phyloP scores from a whole-genome alignment of 2,888 invertebrate genomes.

The Rhorus exstirpatorius region DNA sequence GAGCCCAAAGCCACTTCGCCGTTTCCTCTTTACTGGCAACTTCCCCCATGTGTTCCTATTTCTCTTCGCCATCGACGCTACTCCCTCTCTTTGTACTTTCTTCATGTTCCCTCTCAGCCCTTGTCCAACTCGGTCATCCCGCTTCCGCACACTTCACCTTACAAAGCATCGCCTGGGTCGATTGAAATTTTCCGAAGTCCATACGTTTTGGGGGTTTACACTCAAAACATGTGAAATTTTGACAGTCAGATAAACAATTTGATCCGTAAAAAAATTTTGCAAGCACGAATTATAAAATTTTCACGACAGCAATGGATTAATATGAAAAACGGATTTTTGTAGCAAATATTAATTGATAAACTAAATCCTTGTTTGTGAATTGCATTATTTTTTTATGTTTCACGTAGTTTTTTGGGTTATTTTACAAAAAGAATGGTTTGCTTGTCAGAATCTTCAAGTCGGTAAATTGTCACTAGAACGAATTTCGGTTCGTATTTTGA shows the following conservation, averaged over 20 bases:
- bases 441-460: no score
- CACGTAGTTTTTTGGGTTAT: no score
- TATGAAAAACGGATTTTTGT: no score
- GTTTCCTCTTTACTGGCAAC: conserved; percentile 62
- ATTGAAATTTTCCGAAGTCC: conserved; percentile 83
- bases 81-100: conserved; percentile 42
- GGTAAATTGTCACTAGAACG: no score
- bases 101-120: conserved; percentile 63
- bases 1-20: conserved; percentile 66
- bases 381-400: no score
- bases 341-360: no score
- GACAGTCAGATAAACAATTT: conserved; percentile 8
- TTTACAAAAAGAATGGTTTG: no score
- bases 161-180: conserved; percentile 70
- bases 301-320: no score
- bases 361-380: no score
- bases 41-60: conserved; percentile 59
- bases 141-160: conserved; percentile 54
- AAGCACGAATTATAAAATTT: no score
- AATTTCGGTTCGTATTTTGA: no score
- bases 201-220: conserved; percentile 80
- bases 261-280: background rate
- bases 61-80: conserved; percentile 62
- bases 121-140: conserved; percentile 46
- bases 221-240: conserved; percentile 75